phyloP scores from a whole-genome alignment of 2,113 vertebrate genomes.

The Onychostruthus taczanowskii region DNA sequence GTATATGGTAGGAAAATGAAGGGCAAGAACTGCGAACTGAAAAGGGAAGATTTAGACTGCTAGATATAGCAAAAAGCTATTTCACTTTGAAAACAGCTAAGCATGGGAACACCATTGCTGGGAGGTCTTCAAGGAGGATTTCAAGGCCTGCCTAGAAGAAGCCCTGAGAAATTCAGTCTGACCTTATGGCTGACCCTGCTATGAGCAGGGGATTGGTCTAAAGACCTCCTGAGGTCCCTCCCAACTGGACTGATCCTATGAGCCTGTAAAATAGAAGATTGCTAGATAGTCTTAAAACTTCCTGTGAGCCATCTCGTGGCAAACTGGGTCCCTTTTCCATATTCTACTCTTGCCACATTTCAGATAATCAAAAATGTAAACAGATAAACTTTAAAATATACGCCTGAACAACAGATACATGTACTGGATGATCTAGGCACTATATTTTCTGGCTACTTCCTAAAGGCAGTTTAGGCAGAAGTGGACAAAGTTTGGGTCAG shows the following conservation, averaged over 20 bases:
- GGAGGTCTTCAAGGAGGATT: not conserved
- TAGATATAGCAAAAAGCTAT: not conserved
- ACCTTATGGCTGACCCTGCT: not conserved
- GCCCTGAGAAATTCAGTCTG: not conserved
- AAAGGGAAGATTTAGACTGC: not conserved
- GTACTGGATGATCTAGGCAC: not conserved
- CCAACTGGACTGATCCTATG: no score
- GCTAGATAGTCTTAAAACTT: not conserved
- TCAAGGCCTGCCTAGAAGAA: not conserved
- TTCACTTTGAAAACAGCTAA: not conserved
- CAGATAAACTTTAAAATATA: not conserved
- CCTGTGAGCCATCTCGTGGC: not conserved
- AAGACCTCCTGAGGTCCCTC: not conserved
- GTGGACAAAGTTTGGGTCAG: not conserved
- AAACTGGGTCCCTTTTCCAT: not conserved
- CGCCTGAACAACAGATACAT: not conserved
- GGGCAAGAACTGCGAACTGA: not conserved
- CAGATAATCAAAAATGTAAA: not conserved
- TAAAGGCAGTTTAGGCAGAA: not conserved
- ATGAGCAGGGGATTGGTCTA: not conserved
- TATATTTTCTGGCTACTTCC: not conserved
- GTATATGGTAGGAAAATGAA: not conserved
- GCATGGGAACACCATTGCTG: not conserved
- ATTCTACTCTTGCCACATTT: not conserved
- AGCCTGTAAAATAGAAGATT: not conserved